These are phyloP conservation scores for Cygnus olor DNA, from an alignment of 2,797 vertebrate species.

Conservation along the genomic window DNA sequence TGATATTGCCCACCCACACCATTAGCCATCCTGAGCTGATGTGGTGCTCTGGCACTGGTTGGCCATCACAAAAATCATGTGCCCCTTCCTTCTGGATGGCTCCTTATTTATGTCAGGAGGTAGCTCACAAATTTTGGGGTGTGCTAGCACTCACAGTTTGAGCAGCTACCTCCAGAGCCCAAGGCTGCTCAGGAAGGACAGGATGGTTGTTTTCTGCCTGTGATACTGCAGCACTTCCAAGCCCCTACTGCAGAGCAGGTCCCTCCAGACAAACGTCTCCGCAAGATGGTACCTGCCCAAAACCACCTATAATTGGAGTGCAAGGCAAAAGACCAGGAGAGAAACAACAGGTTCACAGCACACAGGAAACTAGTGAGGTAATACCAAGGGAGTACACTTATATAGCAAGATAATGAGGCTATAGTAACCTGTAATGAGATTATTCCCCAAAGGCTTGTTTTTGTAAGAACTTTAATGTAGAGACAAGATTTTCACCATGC, in stretches of 20 bases:
- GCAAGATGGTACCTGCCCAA: background rate
- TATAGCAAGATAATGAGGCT: conserved; percentile 7
- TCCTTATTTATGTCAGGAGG: background rate
- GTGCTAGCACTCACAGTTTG: background rate
- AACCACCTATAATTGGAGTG: background rate
- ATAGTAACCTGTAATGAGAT: background rate
- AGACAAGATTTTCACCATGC: background rate
- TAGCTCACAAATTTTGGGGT: background rate
- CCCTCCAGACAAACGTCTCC: background rate
- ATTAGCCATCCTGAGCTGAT: background rate
- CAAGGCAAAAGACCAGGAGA: background rate
- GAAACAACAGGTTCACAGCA: background rate
- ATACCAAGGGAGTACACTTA: background rate
- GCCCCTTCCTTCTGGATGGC: background rate
- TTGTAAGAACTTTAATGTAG: background rate
- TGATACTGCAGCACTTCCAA: background rate
- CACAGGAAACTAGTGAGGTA: conserved; percentile 7
- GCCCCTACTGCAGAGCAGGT: background rate
- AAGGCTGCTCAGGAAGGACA: background rate
- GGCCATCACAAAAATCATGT: background rate
- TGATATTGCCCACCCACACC: background rate
- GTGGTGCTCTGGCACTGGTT: background rate
- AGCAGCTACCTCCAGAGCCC: background rate
- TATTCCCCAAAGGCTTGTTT: conserved; percentile 18
- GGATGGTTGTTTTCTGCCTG: background rate